These are phyloP conservation scores for Typhlichthys subterraneus DNA, from an alignment of 2,797 vertebrate species.

Conservation along the genomic window DNA sequence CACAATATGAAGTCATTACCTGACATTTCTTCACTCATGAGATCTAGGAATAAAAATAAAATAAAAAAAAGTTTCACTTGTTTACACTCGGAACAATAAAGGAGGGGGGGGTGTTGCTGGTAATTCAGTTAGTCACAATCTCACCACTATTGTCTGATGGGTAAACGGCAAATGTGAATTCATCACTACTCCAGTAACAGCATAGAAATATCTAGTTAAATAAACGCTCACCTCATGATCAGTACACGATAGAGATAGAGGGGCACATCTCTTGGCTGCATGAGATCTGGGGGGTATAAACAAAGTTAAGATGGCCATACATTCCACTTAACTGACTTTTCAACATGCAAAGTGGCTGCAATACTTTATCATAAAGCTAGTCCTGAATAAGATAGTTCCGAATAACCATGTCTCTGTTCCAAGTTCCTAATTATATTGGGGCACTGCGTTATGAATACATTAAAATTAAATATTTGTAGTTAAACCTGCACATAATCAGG, in stretches of 20 bases:
- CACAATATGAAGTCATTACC: neutral
- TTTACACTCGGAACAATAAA: no score
- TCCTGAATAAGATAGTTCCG: neutral
- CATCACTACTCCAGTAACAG: conserved; percentile 61
- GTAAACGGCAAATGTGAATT: conserved; percentile 76
- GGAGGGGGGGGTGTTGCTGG: conserved; percentile 22
- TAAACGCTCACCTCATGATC: conserved; percentile 32
- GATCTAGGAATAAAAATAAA: neutral
- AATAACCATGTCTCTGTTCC: no score
- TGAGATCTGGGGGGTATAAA: neutral
- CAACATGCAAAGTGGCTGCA: no score
- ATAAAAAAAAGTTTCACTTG: no score
- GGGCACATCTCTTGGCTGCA: neutral
- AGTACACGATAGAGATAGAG: neutral
- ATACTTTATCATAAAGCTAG: neutral
- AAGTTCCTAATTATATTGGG: no score
- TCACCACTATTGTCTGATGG: conserved; percentile 85
- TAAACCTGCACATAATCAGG: no score
- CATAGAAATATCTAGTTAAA: neutral
- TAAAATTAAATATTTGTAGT: no score
- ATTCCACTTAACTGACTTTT: no score
- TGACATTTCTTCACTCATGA: neutral
- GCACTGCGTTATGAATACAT: no score
- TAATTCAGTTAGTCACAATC: conserved; percentile 71
- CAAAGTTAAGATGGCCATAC: no score